Evolutionary conservation across 2,797 vertebrate species (phyloP), one percentile per base, ranked within the genome.

Genomic region (Halcyon chelicuti): DNA sequence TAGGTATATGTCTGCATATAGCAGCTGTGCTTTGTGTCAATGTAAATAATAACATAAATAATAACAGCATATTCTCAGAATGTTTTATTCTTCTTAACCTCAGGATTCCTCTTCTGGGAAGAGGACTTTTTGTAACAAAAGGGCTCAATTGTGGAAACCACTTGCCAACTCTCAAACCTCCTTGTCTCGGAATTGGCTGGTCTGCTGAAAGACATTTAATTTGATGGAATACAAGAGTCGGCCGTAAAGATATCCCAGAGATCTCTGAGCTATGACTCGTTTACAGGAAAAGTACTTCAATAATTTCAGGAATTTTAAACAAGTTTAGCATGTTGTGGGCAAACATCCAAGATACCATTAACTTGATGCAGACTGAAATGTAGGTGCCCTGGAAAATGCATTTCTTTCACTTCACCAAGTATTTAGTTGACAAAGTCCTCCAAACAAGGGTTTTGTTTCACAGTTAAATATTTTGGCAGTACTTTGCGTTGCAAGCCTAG

Each of bases 281-380:
- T 94, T 93, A 94, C 77, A 75, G 86, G 66, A 88, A 84, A 92
- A 93, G 42, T n/a, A 70, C 58, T 94, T 93, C 16, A 82, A 23
- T 63, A 89, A 85, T 90, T 90, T 86, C 60, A 88, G 83, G 94
- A 96, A 96, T 94, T 88, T 92, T 73, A 91, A 96, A 95, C 71
- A 96, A 96, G 35, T 86, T 92, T 72, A 88, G 60, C 0, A 0
- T 60, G 31, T 60, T 84, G 57, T 67, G 35, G 93, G 95, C 90
- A 79, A 92, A 74, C 44, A 73, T 82, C 90, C 94, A 94, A 86
- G 77, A 76, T 9, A 79, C 42, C 66, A 71, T 86, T 76, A 85
- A 89, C 44, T 76, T 86, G 67, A 93, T n/a, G 87, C 23, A 63
- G 60, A 55, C 40, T 76, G 78, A 89, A 94, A 91, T n/a, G 57